Evolutionary conservation across 2,797 vertebrate genomes (phyloP), one percentile per base, ranked within the genome.

Genomic region (Paguma larvata): DNA sequence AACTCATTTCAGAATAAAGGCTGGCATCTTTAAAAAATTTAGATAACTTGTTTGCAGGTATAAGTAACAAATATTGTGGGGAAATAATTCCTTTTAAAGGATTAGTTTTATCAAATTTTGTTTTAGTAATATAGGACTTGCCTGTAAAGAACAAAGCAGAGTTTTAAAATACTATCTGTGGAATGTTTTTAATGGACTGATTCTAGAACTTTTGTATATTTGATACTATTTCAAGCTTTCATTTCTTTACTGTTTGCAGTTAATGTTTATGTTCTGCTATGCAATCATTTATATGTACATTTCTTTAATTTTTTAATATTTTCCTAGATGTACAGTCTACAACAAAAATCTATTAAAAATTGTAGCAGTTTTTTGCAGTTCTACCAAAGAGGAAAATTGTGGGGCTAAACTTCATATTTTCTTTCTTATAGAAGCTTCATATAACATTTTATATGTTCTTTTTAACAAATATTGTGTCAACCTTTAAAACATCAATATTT

Each of bases 371-470:
- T 98, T 56, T 98, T 99, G 98, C 99, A 99, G 98, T 98, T 99
- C 98, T 99, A 99, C 98, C 98, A 98, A 97, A 97, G 98, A 99
- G 98, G 98, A 98, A 98, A 98, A 98, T 98, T 98, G 98, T 98
- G 98, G 98, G 98, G 98, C 99, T 99, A 98, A 99, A 99, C 98
- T 98, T 99, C 99, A 98, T 99, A 99, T 99, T 99, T 99, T 98
- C 98, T 99, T 99, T 99, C 98, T 98, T 99, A 99, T 98, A 99
- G 98, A 99, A 98, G 99, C 98, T 99, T 99, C 98, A n/a, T 98
- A 99, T 98, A 99, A 99, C n/a, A n/a, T 99, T 99, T 99, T 53
- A 98, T 99, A 99, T 98, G 98, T 99, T 99, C 98, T 99, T 99
- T 98, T 98, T 98, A 99, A 99, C 98, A 97, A 98, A 98, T 98